Percentiles rank a stretch among this genome's conserved stretches.
Evolutionary conservation across 1,140 invertebrate genomes (phyloP).

Genomic region (Leguminivora glycinivorella): DNA sequence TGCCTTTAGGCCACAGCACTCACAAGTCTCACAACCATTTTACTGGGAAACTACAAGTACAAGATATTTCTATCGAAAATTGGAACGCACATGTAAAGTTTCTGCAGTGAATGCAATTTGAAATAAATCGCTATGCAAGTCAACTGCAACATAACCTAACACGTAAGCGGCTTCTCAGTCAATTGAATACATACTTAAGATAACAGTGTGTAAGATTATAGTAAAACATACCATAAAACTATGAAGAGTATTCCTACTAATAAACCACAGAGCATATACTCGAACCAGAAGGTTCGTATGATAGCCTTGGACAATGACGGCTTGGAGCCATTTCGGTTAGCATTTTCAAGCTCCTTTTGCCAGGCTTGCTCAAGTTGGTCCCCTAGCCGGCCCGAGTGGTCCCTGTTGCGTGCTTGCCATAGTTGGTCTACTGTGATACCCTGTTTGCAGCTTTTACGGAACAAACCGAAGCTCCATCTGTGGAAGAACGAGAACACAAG

Average conservation of each 20-base stretch:
- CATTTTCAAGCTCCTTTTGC: conserved; percentile 68
- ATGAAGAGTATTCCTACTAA: conserved; percentile 64
- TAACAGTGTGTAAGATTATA: neutral
- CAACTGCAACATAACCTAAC: no score
- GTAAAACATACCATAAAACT: conserved; percentile 58
- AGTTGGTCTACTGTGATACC: conserved; percentile 80
- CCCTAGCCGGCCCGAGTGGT: conserved; percentile 79
- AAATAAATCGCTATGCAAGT: no score
- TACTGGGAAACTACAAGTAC: no score
- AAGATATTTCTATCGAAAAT: no score
- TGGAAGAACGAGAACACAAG: conserved; percentile 30
- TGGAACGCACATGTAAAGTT: no score
- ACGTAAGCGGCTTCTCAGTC: no score
- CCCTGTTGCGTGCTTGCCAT: conserved; percentile 80
- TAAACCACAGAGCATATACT: conserved; percentile 66
- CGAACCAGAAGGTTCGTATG: conserved; percentile 73
- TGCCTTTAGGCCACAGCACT: no score
- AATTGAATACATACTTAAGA: no score
- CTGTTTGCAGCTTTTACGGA: conserved; percentile 67
- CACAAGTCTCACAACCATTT: no score
- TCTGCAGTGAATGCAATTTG: no score
- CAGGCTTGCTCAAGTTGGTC: conserved; percentile 79
- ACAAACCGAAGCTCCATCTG: conserved; percentile 68
- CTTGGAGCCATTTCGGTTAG: conserved; percentile 44
- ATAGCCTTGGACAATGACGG: conserved; percentile 76